Percentiles rank a stretch among this genome's conserved stretches.
These are phyloP conservation scores for Exocentrus adspersus DNA, from an alignment of 2,888 invertebrate genomes.

Conservation along the genomic window DNA sequence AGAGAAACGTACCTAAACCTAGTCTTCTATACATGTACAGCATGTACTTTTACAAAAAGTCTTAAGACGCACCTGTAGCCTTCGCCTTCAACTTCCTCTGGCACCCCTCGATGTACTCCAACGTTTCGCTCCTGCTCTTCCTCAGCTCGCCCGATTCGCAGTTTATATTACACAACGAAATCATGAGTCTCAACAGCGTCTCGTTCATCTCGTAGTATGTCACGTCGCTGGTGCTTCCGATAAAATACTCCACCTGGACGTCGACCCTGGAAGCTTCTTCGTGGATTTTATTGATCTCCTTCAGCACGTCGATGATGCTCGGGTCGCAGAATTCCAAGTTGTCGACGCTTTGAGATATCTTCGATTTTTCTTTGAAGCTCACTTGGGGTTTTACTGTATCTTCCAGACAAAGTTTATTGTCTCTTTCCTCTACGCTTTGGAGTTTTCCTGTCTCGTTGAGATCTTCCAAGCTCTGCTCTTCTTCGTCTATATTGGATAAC, in stretches of 20 bases:
- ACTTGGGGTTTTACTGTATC: no score
- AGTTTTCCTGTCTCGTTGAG: no score
- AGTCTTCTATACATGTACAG: no score
- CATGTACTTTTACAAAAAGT: no score
- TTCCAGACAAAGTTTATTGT: no score
- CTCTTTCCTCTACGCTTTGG: no score
- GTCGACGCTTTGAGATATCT: conserved; percentile 33
- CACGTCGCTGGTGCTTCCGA: conserved; percentile 35
- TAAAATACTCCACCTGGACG: conserved; percentile 36
- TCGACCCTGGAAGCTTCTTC: conserved; percentile 36
- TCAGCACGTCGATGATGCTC: conserved; percentile 32
- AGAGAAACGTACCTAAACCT: no score
- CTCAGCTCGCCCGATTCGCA: conserved; percentile 41
- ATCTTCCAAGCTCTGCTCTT: conserved; percentile 31
- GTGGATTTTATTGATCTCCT: conserved; percentile 37
- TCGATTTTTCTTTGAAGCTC: no score
- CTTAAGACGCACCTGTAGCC: neutral
- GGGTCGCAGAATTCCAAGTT: conserved; percentile 41
- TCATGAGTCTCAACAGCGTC: conserved; percentile 39
- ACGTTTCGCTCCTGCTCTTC: conserved; percentile 37
- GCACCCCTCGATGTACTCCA: conserved; percentile 40
- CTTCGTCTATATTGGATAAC: conserved; percentile 37
- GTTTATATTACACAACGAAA: conserved; percentile 41
- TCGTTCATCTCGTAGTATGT: conserved; percentile 47
- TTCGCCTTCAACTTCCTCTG: conserved; percentile 39